phyloP scores from a whole-genome alignment of 1,140 invertebrate genomes.

The Apis dorsata region DNA sequence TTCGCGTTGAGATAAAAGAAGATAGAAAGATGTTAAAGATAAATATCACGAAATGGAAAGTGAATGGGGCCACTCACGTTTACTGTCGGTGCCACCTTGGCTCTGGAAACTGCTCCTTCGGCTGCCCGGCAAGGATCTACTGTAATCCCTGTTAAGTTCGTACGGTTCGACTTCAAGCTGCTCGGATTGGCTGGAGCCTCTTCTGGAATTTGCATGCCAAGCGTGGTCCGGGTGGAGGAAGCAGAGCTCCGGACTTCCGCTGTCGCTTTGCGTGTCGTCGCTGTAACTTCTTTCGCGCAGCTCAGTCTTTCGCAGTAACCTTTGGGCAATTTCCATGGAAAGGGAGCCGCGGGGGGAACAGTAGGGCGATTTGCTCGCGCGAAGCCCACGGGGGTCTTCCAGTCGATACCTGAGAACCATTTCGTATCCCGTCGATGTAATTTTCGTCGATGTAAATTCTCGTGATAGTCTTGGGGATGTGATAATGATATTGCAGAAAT shows the following conservation, averaged over 20 bases:
- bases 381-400: slow-evolving; percentile 87
- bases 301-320: slow-evolving; percentile 82
- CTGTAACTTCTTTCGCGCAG: slow-evolving; percentile 77
- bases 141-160: slow-evolving; percentile 91
- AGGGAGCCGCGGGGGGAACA: slow-evolving; percentile 90
- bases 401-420: slow-evolving; percentile 83
- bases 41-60: too few relatives aligned
- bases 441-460: too few relatives aligned
- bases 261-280: slow-evolving; percentile 78
- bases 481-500: too few relatives aligned
- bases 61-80: slow-evolving; percentile 69
- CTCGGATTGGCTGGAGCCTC: slow-evolving; percentile 92
- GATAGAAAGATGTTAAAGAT: too few relatives aligned
- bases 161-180: slow-evolving; percentile 92
- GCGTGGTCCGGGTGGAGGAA: slow-evolving; percentile 92
- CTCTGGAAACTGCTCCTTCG: slow-evolving; percentile 90
- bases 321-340: slow-evolving; percentile 81
- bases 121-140: slow-evolving; percentile 90
- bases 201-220: slow-evolving; percentile 86
- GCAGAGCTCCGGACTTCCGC: slow-evolving; percentile 80
- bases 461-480: too few relatives aligned
- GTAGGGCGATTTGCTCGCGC: slow-evolving; percentile 85
- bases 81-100: slow-evolving; percentile 75
- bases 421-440: not conserved
- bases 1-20: too few relatives aligned